Evolutionary conservation across 2,888 invertebrate species (phyloP), one percentile per base, ranked within the genome.

Genomic region (Chorisops tibialis): DNA sequence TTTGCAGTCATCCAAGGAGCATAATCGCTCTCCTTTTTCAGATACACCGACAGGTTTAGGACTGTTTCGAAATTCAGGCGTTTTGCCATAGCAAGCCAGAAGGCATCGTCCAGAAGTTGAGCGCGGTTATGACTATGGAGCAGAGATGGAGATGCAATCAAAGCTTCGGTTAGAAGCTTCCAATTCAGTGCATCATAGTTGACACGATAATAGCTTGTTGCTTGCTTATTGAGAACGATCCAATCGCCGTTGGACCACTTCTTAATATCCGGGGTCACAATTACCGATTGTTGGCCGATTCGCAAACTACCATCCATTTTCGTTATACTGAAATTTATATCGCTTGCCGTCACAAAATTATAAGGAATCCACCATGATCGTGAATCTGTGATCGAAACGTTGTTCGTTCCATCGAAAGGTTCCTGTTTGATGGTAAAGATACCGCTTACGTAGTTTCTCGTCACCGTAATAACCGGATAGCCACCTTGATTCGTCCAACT

Each of bases 41-140:
- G 65, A 62, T 75, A 77, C n/a, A 69, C 69, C 48, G 75, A 61
- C 65, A 77, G 66, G 7, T 68, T 62, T 18, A 77, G 62, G 4
- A 75, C 62, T 3, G 68, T 68, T 2, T 64, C 59, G 47, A 76
- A 73, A 1, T 68, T 49, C 35, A 75, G 61, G 1, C 70, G 71
- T 1, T 67, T 69, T 4, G 71, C 69, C 16, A 6, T 68, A 68
- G 48, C 66, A 69, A 58, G 24, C 9, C 87, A 87, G 74, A 88
- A 80, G 0, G 89, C 84, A 72, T 94, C 94, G 68, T 93, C 91
- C 4, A 94, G 79, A 54, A 94, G 79, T 72, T 93, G 92, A 0
- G 90, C 91, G 61, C 92, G 79, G 70, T 91, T 91, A 61, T 86
- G 85, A 1, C 85, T 81, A 62, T 87, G 82, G 54, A 92, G 87